Conservation (phyloP, 2,888 invertebrate genomes). For the Nasonovia ribisnigri region DNA sequence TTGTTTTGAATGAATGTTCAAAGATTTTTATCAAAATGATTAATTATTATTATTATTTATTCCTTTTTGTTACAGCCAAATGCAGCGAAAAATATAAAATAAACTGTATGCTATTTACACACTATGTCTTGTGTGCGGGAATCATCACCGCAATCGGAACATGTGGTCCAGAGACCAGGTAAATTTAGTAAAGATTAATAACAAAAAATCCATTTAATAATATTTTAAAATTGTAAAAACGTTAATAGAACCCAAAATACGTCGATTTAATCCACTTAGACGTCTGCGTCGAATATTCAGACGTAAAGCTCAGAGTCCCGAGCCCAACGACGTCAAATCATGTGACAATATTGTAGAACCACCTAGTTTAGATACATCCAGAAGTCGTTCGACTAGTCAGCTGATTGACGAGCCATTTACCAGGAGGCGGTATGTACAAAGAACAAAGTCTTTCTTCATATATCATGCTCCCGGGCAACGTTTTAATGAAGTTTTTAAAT, state of each 20-base stretch:
- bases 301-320: constrained; percentile 72
- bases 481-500: constrained; percentile 59
- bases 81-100: constrained; percentile 15
- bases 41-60: neutral
- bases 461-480: neutral
- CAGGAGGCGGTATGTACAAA: constrained; percentile 72
- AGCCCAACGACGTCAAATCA: constrained; percentile 67
- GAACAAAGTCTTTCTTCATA: neutral
- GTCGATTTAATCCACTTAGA: constrained; percentile 77
- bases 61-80: constrained; percentile 38
- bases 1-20: neutral
- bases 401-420: constrained; percentile 72
- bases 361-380: constrained; percentile 60
- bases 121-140: constrained; percentile 77
- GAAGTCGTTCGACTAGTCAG: constrained; percentile 67
- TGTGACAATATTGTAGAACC: constrained; percentile 39
- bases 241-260: constrained; percentile 73
- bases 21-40: neutral
- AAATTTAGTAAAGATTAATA: constrained; percentile 67
- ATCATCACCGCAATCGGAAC: constrained; percentile 75
- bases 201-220: neutral
- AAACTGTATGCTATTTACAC: neutral
- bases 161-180: constrained; percentile 73
- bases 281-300: constrained; percentile 81
- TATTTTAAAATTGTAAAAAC: neutral